phyloP scores from a whole-genome alignment of 2,113 vertebrate genomes.

The Eudyptes chrysolophus region DNA sequence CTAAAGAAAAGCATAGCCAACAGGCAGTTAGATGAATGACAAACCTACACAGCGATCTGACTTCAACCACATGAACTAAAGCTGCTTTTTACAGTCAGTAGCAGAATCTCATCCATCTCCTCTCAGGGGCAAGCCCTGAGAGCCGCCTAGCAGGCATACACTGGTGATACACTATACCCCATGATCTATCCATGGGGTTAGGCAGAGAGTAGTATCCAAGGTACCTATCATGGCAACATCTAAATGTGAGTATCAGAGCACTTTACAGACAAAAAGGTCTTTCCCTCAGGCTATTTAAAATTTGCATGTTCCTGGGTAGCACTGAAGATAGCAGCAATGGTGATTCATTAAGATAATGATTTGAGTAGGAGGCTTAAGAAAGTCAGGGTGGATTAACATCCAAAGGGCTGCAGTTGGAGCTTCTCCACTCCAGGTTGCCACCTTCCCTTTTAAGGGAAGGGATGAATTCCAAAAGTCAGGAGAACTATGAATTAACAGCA shows the following conservation, averaged over 20 bases:
- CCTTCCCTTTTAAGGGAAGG: conserved; percentile 11
- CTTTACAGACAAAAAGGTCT: conserved; percentile 47
- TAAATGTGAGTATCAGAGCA: conserved; percentile 48
- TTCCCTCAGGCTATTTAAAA: conserved; percentile 45
- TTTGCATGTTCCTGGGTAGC: conserved; percentile 54
- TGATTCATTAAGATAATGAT: conserved; percentile 70
- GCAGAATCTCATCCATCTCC: neutral
- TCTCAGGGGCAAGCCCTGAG: neutral
- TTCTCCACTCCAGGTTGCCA: conserved; percentile 15
- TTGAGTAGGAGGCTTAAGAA: conserved; percentile 65
- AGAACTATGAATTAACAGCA: conserved; percentile 1
- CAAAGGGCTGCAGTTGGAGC: conserved; percentile 23
- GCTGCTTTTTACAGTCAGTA: neutral
- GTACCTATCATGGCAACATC: conserved; percentile 46
- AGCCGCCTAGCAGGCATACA: neutral
- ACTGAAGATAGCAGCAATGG: conserved; percentile 51
- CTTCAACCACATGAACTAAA: neutral
- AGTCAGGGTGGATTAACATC: conserved; percentile 51
- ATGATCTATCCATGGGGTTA: neutral
- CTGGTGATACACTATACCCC: neutral
- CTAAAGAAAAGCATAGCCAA: neutral
- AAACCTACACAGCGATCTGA: neutral
- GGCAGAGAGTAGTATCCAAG: neutral
- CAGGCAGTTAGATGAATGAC: neutral
- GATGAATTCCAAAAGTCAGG: conserved; percentile 7